These are phyloP conservation scores for Dasysyrphus tricinctus DNA, from an alignment of 2,888 invertebrate species.

Conservation along the genomic window DNA sequence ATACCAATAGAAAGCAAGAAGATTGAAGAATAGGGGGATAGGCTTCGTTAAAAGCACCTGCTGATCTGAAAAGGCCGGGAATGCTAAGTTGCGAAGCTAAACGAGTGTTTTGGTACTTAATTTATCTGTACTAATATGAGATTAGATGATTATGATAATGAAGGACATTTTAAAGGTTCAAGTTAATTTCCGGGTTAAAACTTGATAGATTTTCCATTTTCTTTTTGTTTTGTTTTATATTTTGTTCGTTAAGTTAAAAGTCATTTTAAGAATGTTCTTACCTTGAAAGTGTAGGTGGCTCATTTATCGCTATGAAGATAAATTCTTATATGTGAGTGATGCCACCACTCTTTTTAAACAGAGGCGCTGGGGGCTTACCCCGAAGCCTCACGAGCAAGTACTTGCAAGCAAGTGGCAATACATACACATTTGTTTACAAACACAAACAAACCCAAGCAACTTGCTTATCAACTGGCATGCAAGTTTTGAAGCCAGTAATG, in stretches of 20 bases:
- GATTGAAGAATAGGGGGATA: conserved; percentile 1
- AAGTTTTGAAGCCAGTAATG: too few species aligned
- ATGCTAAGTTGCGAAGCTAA: neutral
- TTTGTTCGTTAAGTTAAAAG: neutral
- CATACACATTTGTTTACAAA: too few species aligned
- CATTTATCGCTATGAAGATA: neutral
- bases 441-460: too few species aligned
- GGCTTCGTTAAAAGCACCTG: conserved; percentile 39
- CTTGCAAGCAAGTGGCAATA: too few species aligned
- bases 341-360: too few species aligned
- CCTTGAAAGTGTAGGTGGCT: neutral
- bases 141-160: neutral
- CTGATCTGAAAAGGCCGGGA: conserved; percentile 31
- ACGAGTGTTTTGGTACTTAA: neutral
- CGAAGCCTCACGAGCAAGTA: too few species aligned
- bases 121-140: neutral
- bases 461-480: too few species aligned
- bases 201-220: neutral
- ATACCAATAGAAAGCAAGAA: neutral
- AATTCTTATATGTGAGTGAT: neutral
- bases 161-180: neutral
- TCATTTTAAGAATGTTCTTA: neutral
- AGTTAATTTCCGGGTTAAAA: neutral
- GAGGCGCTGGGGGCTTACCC: too few species aligned
- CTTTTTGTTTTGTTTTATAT: neutral